Base-by-base conservation (phyloP, 2,888 invertebrate genomes). In the Monoplex corrugatus region DNA sequence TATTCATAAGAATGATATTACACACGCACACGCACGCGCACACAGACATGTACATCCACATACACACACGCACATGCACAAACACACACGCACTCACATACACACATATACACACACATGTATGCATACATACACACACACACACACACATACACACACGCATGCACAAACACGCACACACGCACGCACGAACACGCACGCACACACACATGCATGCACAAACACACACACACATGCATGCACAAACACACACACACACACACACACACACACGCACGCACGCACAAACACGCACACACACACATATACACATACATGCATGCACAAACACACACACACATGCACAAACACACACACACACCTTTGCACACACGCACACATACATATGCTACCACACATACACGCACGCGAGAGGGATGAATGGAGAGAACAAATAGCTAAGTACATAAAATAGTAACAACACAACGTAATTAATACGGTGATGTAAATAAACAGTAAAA, bases 11-110 rank as follows among this genome's bases (percentile, higher is more conserved):
- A n/a, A n/a, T n/a, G n/a, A n/a, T n/a, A n/a, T n/a, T n/a, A 78
- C 78, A 32, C 5, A 35, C 35, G 38, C 40, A 35, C n/a, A 13
- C 72, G 28, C 72, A 78, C 78, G 35, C 78, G 35, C 78, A 78
- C 78, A 78, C 78, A 78, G 35, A 78, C 78, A 72, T 28, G 28
- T 35, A 78, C 78, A 78, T 35, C n/a, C 78, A 78, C 78, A 78
- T 35, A 72, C 72, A 72, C 78, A 78, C 78, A 78, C 78, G 23
- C 78, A 78, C 78, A 2, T n/a, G 35, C 78, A 10, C 78, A 78
- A 32, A 10, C 78, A 13, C 10, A 32, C 78, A 13, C 78, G 2
- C 78, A 13, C 78, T 1, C 78, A 13, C 13, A 8, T 2, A 78
- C 13, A 40, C 40, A 2, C 35, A 78, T 38, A 2, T 38, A 35